Base-by-base conservation (phyloP, 2,113 vertebrate genomes). In the Amphilophus citrinellus region DNA sequence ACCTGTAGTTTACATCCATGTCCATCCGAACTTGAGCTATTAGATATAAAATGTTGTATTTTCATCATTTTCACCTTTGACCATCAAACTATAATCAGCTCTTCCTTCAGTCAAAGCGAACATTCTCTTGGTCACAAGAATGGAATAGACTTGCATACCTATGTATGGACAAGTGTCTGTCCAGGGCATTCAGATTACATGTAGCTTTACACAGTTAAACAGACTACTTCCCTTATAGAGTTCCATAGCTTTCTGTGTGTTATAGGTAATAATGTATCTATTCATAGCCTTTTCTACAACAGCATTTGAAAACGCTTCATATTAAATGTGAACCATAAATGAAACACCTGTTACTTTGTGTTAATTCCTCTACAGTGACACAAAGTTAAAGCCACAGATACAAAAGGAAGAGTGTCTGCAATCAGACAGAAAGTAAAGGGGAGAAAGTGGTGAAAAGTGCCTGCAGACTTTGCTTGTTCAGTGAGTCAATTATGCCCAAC, bases 401-500 rank as follows among this genome's bases (percentile, higher is more conserved):
- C 27, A 73, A 73, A 73, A 73, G 47, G 27, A 56, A 56, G 47
- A 73, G 47, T 53, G 47, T 8, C 47, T n/a, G 17, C 68, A 18
- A 73, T 73, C 68, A 73, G 44, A 53, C 6, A 53, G 15, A 73
- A 73, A 56, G 47, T 73, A 56, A 73, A 56, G 68, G 27, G 68
- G 68, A 73, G 58, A 81, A 84, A 79, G 78, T 76, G 58, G 42
- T 62, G 44, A 65, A 84, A 81, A 86, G 84, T 65, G 83, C 77
- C 88, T 78, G 79, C 76, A 90, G 89, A 82, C 89, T 85, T 66
- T 73, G 68, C 68, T 73, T 73, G 83, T 89, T 90, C 76, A 68
- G 85, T 89, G 84, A 93, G 84, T 87, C 83, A 88, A 90, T 91
- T 91, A 93, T 61, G 50, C 37, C 56, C 77, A 85, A 90, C 81